Evolutionary conservation across 2,888 invertebrate species (phyloP).

Genomic region (Corbicula japonica): DNA sequence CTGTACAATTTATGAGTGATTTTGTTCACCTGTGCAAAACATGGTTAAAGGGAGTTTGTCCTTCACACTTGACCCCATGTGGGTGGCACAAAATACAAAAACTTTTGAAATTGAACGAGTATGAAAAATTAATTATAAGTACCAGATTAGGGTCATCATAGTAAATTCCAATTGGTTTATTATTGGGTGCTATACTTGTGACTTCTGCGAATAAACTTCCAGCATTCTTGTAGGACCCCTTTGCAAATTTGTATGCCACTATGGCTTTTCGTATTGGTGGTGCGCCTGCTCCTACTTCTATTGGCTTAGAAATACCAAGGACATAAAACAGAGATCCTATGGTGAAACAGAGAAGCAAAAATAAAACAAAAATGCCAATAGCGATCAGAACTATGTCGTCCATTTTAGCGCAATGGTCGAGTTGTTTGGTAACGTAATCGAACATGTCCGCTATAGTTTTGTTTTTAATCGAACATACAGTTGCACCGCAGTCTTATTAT

Average conservation of each 20-base stretch:
- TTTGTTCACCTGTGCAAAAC: too few relatives aligned
- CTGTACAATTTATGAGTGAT: too few relatives aligned
- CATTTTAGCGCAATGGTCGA: slow-evolving; percentile 56
- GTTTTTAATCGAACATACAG: too few relatives aligned
- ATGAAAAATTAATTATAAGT: too few relatives aligned
- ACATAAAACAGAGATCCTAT: slow-evolving; percentile 79
- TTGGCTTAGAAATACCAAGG: slow-evolving; percentile 84
- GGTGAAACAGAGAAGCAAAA: slow-evolving; percentile 81
- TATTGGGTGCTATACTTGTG: slow-evolving; percentile 83
- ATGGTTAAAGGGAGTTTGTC: too few relatives aligned
- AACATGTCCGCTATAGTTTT: too few relatives aligned
- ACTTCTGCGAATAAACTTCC: slow-evolving; percentile 86
- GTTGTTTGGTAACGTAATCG: too few relatives aligned
- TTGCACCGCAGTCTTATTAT: too few relatives aligned
- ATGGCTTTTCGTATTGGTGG: slow-evolving; percentile 83
- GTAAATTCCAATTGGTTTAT: slow-evolving; percentile 86
- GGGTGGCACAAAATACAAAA: too few relatives aligned
- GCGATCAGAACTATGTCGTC: slow-evolving; percentile 74
- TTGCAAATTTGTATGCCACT: slow-evolving; percentile 86
- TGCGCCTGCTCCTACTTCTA: slow-evolving; percentile 85
- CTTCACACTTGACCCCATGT: too few relatives aligned
- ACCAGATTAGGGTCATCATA: slow-evolving; percentile 87
- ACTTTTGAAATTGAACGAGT: too few relatives aligned
- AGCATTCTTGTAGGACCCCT: slow-evolving; percentile 86
- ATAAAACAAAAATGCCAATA: slow-evolving; percentile 76